Evolutionary conservation across 1,140 invertebrate genomes (phyloP).

Genomic region (Drosophila subpulchrella): DNA sequence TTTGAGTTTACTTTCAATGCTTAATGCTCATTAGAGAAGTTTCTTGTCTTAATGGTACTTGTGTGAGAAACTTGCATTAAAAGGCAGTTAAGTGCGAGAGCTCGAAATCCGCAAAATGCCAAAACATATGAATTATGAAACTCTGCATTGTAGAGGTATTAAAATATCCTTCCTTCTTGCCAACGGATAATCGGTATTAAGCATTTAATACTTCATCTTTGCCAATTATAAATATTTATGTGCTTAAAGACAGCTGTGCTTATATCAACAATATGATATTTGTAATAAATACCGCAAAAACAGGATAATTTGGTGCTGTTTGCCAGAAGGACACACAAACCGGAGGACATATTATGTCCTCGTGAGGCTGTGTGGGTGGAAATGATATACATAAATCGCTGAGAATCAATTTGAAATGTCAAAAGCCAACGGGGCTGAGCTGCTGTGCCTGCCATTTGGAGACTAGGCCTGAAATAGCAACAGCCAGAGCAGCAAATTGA

Average conservation of each 20-base stretch:
- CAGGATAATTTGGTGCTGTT: conserved; percentile 32
- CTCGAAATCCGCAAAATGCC: not conserved
- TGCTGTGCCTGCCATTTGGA: conserved; percentile 11
- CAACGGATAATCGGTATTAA: not conserved
- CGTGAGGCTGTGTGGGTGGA: conserved; percentile 26
- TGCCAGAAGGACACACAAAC: conserved; percentile 1
- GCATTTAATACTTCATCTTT: not conserved
- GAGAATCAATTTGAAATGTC: conserved; percentile 57
- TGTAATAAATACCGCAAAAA: conserved; percentile 11
- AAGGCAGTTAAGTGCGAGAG: not conserved
- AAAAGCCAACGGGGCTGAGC: conserved; percentile 46
- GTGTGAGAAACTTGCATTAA: not conserved
- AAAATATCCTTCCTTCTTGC: not conserved
- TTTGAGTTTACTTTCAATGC: conserved; percentile 17
- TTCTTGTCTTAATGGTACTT: conserved; percentile 9
- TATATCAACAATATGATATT: not conserved
- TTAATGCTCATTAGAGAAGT: conserved; percentile 10
- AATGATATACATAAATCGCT: conserved; percentile 47
- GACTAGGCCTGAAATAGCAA: conserved; percentile 42
- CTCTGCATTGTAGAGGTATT: not conserved
- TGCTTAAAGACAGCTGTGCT: not conserved
- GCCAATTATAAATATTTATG: conserved; percentile 4
- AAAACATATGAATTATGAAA: not conserved
- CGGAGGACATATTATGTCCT: not conserved
- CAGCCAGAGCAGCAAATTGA: conserved; percentile 46